Base-by-base conservation (phyloP, 2,797 vertebrate genomes). In the Podarcis lilfordi region DNA sequence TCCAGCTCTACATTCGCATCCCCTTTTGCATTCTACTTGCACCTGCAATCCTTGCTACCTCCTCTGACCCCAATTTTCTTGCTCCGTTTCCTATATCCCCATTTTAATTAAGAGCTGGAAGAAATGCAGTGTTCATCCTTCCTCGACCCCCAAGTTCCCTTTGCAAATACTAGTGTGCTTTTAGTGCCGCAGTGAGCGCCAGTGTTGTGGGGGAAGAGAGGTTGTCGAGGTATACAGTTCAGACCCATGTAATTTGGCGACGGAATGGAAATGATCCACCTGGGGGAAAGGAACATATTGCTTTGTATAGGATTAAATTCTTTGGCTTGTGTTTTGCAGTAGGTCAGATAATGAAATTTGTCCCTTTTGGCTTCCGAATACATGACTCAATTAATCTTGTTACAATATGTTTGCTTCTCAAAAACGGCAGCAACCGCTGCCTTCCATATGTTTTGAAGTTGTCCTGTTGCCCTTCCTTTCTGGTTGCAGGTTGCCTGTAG, bases 321-420 rank as follows among this genome's bases (percentile, higher is more conserved):
- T 85, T 76, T 85, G 88, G 71, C 32, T 61, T 81, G 19, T 75
- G 71, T 76, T 85, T 86, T 75, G 84, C 88, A 86, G 66, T 45
- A 89, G 78, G 88, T 85, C 71, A 89, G 32, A 76, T 89, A 81
- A 89, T 86, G 78, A 50, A 86, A 81, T 81, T 66, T 85, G 78
- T 89, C 79, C 88, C 78, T 84, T 82, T 69, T 85, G 88, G 83
- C 61, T 68, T 68, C 88, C 81, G 76, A 85, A 85, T 89, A 89
- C 83, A 85, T 29, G 83, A 85, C 79, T 89, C 78, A 89, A 80
- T 85, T 85, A 85, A 81, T 81, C 59, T 66, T 66, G 83, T 75
- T 89, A 85, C 83, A 86, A 85, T 71, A 81, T 89, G 84, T 85
- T 89, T 75, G 71, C 77, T 74, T 85, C 81, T 75, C 10, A 71